Evolutionary conservation across 2,113 vertebrate genomes (phyloP).

Genomic region (Odontesthes bonariensis): DNA sequence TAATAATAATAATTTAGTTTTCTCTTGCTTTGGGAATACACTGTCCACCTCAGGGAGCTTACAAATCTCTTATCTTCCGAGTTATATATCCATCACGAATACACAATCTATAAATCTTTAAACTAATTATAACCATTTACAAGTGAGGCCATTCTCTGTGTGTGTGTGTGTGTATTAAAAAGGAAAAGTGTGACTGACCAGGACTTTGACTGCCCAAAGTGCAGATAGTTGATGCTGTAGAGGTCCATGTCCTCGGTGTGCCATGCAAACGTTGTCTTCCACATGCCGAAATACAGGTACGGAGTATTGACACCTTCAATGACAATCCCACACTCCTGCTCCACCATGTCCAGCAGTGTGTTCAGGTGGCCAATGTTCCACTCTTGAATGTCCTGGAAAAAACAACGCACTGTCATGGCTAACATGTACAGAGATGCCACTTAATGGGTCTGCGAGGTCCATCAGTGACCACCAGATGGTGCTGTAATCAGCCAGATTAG

Average conservation of each 20-base stretch:
- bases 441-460: background rate
- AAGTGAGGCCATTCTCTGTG: background rate
- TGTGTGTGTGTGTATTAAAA: background rate
- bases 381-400: slow-evolving; percentile 87
- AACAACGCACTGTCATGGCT: background rate
- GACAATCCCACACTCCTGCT: slow-evolving; percentile 97
- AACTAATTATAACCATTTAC: too few relatives aligned
- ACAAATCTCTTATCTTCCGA: too few relatives aligned
- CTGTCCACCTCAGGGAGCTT: too few relatives aligned
- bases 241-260: slow-evolving; percentile 99
- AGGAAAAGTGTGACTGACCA: slow-evolving; percentile 86
- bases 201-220: slow-evolving; percentile 97
- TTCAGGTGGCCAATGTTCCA: slow-evolving; percentile 97
- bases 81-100: too few relatives aligned
- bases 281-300: slow-evolving; percentile 99
- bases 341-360: slow-evolving; percentile 97
- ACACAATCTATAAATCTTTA: too few relatives aligned
- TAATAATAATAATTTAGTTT: too few relatives aligned
- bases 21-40: too few relatives aligned
- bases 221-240: slow-evolving; percentile 99
- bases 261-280: slow-evolving; percentile 99
- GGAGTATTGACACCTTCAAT: slow-evolving; percentile 99
- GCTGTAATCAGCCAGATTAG: slow-evolving; percentile 16
- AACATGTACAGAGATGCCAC: background rate
- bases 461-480: slow-evolving; percentile 55